Evolutionary conservation across 2,113 vertebrate genomes (phyloP).

Genomic region (Antigone vipio): DNA sequence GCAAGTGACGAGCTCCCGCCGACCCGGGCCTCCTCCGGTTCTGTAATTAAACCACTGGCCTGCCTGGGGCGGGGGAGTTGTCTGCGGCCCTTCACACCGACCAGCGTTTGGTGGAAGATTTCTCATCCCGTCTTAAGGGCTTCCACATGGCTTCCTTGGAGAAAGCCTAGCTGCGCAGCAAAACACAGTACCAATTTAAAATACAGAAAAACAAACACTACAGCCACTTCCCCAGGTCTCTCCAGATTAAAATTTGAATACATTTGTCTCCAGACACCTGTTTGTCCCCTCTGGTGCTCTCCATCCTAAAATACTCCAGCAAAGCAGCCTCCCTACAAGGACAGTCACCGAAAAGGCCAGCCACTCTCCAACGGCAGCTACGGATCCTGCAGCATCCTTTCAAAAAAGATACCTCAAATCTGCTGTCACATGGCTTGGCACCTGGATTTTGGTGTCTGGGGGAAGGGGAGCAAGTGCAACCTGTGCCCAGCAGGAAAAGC

Average conservation of each 20-base stretch:
- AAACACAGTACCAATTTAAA: background rate
- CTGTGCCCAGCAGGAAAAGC: rapidly evolving
- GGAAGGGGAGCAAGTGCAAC: background rate
- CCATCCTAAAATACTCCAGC: background rate
- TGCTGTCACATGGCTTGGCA: rapidly evolving
- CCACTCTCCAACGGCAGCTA: background rate
- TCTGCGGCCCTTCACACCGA: background rate
- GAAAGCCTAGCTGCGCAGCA: background rate
- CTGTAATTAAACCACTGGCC: background rate
- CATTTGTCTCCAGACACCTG: background rate
- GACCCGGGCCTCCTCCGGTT: rapidly evolving
- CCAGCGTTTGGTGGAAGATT: background rate
- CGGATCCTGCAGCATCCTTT: background rate
- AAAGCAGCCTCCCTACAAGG: background rate
- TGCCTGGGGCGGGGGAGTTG: rapidly evolving
- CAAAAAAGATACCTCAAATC: background rate
- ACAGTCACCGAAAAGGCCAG: background rate
- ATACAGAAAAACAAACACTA: background rate
- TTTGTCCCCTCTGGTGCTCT: background rate
- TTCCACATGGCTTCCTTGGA: background rate
- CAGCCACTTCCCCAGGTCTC: background rate
- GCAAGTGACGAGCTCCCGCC: rapidly evolving
- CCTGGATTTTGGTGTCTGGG: rapidly evolving
- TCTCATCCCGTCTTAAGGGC: background rate
- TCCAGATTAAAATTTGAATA: background rate